Evolutionary conservation across 2,888 invertebrate species (phyloP).

Genomic region (Tipula lateralis): DNA sequence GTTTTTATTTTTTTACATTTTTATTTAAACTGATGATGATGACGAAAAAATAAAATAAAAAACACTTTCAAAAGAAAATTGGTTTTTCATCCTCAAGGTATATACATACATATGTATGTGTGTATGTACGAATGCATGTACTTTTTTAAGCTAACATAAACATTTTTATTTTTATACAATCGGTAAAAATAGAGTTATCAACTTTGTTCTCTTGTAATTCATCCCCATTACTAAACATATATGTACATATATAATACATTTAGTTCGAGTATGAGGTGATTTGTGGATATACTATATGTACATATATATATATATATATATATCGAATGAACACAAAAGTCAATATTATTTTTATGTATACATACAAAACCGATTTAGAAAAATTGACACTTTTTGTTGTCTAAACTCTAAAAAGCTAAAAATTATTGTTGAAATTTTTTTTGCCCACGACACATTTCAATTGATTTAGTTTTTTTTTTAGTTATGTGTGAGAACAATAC

Average conservation of each 20-base stretch:
- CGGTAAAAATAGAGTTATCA: background rate
- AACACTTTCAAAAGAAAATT: background rate
- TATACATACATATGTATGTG: background rate
- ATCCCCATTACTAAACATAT: background rate
- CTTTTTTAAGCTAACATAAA: conserved; percentile 13
- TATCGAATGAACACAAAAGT: background rate
- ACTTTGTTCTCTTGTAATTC: background rate
- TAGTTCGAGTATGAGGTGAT: background rate
- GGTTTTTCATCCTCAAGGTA: conserved; percentile 11
- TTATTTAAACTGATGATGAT: conserved; percentile 14
- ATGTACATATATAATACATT: too few relatives aligned
- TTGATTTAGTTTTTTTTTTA: background rate
- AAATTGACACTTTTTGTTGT: background rate
- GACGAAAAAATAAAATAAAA: background rate
- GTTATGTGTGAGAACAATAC: background rate
- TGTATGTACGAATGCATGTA: background rate
- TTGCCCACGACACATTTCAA: background rate
- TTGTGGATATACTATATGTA: background rate
- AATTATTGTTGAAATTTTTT: background rate
- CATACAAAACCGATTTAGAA: background rate
- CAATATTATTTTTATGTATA: background rate
- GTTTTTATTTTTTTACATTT: background rate
- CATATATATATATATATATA: background rate
- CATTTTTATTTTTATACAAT: conserved; percentile 11
- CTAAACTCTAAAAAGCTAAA: background rate